These are phyloP conservation scores for Microtus montanus DNA, from an alignment of 2,113 vertebrate genomes.

Conservation along the genomic window DNA sequence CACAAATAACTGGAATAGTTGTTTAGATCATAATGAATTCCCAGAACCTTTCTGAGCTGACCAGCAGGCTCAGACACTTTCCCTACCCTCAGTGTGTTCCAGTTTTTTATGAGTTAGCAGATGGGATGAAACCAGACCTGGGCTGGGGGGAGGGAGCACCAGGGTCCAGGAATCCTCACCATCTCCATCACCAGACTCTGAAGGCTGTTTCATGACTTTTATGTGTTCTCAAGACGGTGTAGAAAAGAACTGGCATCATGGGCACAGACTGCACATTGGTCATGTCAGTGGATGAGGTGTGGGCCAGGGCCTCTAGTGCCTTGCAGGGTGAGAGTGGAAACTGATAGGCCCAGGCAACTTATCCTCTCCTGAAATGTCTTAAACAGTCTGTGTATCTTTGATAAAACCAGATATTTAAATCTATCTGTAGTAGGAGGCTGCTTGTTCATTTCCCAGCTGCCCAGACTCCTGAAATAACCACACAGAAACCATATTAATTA, in stretches of 20 bases:
- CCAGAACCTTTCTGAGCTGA: conserved; percentile 86
- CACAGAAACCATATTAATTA: too few species aligned
- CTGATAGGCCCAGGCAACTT: not conserved
- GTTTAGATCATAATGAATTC: conserved; percentile 86
- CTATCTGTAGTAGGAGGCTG: too few species aligned
- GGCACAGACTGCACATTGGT: not conserved
- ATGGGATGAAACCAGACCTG: conserved; percentile 43
- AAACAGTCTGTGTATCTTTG: conserved; percentile 23
- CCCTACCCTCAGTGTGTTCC: conserved; percentile 76
- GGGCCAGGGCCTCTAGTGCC: not conserved
- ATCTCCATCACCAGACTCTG: conserved; percentile 61
- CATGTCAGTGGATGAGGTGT: not conserved
- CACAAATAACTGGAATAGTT: conserved; percentile 89
- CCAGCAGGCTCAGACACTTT: conserved; percentile 83
- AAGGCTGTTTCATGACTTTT: conserved; percentile 68
- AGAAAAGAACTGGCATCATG: not conserved
- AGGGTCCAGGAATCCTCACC: not conserved
- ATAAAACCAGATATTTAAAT: conserved; percentile 37
- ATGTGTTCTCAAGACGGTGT: conserved; percentile 47
- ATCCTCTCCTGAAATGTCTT: conserved; percentile 30
- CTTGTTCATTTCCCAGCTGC: too few species aligned
- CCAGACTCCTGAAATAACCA: too few species aligned
- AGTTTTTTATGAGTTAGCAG: conserved; percentile 71
- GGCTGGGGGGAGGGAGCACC: not conserved
- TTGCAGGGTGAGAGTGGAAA: not conserved